Conservation (phyloP, 2,797 vertebrate species). For the Gadopsis bispinosus region DNA sequence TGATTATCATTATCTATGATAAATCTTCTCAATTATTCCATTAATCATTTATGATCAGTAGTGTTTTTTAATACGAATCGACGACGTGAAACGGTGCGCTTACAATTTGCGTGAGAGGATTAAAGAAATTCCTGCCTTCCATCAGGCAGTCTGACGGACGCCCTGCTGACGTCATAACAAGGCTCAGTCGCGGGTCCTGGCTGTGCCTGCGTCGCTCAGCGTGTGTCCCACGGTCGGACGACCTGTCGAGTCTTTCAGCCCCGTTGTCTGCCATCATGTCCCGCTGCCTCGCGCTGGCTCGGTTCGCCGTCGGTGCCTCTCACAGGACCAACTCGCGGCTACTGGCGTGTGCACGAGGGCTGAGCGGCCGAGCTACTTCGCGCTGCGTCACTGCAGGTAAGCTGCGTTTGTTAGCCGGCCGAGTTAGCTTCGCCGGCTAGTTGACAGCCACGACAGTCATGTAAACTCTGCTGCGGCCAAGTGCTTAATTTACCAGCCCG, state of each 20-base stretch:
- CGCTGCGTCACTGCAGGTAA: slow-evolving; percentile 68
- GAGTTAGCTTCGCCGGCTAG: slow-evolving; percentile 38
- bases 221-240: slow-evolving; percentile 52
- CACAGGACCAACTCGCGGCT: slow-evolving; percentile 42
- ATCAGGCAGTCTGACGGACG: slow-evolving; percentile 58
- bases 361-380: slow-evolving; percentile 38
- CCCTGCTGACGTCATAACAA: slow-evolving; percentile 62
- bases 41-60: background rate
- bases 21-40: background rate
- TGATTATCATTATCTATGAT: background rate
- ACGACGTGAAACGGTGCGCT: rapidly evolving
- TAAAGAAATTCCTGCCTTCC: background rate
- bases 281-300: slow-evolving; percentile 76
- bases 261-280: slow-evolving; percentile 70
- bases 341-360: slow-evolving; percentile 44
- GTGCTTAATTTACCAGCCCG: too few relatives aligned
- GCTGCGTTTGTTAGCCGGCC: background rate
- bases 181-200: slow-evolving; percentile 50
- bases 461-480: background rate
- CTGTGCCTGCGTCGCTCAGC: background rate
- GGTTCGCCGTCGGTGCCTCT: slow-evolving; percentile 63
- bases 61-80: rapidly evolving
- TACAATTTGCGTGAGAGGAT: rapidly evolving
- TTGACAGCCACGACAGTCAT: background rate
- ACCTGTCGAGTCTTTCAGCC: background rate